A percentile compares a stretch with the other conserved stretches of the same genome.
Evolutionary conservation across 2,888 invertebrate genomes (phyloP).

Genomic region (Stegana nigrithorax): DNA sequence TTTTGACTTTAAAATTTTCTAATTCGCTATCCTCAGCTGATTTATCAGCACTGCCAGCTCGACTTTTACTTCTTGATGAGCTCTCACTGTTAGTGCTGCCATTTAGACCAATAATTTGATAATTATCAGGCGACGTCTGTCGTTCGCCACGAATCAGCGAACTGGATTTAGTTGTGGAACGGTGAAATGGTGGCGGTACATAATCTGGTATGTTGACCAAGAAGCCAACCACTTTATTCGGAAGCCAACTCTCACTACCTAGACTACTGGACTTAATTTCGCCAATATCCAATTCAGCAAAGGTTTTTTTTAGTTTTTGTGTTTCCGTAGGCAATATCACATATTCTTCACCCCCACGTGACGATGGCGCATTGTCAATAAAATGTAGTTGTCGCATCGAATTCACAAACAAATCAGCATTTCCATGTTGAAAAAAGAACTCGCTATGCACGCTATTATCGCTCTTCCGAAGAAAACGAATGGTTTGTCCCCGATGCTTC

Average conservation of each 20-base stretch:
- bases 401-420: constrained; percentile 76
- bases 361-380: constrained; percentile 69
- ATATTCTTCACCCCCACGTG: constrained; percentile 74
- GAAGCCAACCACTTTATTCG: constrained; percentile 64
- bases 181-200: constrained; percentile 59
- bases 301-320: constrained; percentile 83
- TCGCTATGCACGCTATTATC: constrained; percentile 73
- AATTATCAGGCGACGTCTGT: constrained; percentile 56
- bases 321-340: constrained; percentile 79
- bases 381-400: constrained; percentile 63
- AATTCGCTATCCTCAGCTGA: constrained; percentile 76
- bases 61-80: constrained; percentile 54
- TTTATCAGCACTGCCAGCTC: constrained; percentile 66
- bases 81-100: constrained; percentile 49
- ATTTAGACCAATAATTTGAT: constrained; percentile 57
- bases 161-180: constrained; percentile 45
- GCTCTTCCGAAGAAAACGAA: constrained; percentile 75
- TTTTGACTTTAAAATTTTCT: constrained; percentile 57
- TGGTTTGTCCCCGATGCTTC: constrained; percentile 71
- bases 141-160: constrained; percentile 45
- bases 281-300: constrained; percentile 84
- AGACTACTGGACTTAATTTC: constrained; percentile 64
- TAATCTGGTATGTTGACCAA: constrained; percentile 65
- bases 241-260: constrained; percentile 63
- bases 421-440: constrained; percentile 89